phyloP scores from a whole-genome alignment of 2,888 invertebrate genomes.

The Cerastoderma edule region DNA sequence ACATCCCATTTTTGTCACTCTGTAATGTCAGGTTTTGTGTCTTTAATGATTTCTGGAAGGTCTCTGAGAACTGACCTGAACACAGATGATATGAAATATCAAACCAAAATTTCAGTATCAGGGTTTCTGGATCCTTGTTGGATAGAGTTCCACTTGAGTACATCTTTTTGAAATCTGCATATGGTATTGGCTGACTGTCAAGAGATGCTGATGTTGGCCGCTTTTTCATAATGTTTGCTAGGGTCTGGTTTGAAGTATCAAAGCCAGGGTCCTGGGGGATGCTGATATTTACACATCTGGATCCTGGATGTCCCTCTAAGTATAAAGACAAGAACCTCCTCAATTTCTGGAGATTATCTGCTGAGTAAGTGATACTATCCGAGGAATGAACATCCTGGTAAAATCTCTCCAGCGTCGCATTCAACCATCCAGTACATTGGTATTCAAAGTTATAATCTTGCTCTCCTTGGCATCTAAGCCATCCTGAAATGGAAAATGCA shows the following conservation, averaged over 20 bases:
- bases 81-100: conserved; percentile 46
- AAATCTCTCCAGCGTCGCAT: conserved; percentile 32
- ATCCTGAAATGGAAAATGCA: conserved; percentile 33
- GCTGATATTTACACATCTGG: conserved; percentile 30
- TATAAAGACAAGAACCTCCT: conserved; percentile 34
- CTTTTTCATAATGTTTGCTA: conserved; percentile 8
- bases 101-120: conserved; percentile 55
- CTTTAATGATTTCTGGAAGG: conserved; percentile 26
- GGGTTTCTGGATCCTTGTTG: conserved; percentile 33
- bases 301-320: conserved; percentile 18
- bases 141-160: conserved; percentile 38
- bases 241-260: conserved; percentile 27
- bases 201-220: neutral
- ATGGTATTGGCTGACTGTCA: conserved; percentile 15
- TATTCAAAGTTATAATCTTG: conserved; percentile 29
- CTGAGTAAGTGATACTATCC: conserved; percentile 20
- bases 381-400: conserved; percentile 30
- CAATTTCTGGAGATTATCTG: conserved; percentile 20
- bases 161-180: conserved; percentile 34
- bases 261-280: conserved; percentile 35
- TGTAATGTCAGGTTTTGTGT: conserved; percentile 40
- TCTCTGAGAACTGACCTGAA: conserved; percentile 19
- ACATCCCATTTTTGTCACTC: conserved; percentile 46
- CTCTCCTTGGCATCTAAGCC: conserved; percentile 28
- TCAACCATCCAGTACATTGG: conserved; percentile 26